These are phyloP conservation scores for Lasioglossum vierecki DNA, from an alignment of 2,888 invertebrate species.

Conservation along the genomic window DNA sequence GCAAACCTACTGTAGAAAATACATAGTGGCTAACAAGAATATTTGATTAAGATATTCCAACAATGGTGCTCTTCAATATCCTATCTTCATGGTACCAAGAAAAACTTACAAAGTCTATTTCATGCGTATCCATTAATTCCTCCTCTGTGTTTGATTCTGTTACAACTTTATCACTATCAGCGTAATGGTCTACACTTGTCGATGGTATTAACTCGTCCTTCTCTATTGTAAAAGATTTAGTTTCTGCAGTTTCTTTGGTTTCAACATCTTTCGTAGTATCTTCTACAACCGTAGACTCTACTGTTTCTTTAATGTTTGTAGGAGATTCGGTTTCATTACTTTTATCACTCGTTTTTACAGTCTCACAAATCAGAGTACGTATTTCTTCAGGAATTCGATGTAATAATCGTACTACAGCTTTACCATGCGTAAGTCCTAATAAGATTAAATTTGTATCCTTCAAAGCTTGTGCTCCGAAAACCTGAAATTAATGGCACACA, in stretches of 20 bases:
- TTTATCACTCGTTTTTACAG: background rate
- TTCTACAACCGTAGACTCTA: background rate
- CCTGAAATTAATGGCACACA: conserved; percentile 76
- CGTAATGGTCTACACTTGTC: background rate
- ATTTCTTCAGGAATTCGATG: conserved; percentile 90
- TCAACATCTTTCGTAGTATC: background rate
- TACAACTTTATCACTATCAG: background rate
- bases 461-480: conserved; percentile 88
- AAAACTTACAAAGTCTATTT: conserved; percentile 72
- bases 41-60: background rate
- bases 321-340: background rate
- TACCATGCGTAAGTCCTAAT: conserved; percentile 91
- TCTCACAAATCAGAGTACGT: conserved; percentile 16
- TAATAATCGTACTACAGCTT: conserved; percentile 90
- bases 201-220: conserved; percentile 5
- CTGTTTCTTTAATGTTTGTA: conserved; percentile 6
- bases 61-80: background rate
- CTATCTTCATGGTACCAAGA: conserved; percentile 4
- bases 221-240: background rate
- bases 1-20: background rate
- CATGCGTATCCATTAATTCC: conserved; percentile 35
- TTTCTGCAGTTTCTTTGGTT: conserved; percentile 8
- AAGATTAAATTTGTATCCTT: conserved; percentile 89
- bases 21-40: background rate
- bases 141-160: background rate